Percentiles rank a stretch among this genome's conserved stretches.
These are phyloP conservation scores for Leptoclinus maculatus DNA, from an alignment of 2,797 vertebrate genomes.

Conservation along the genomic window DNA sequence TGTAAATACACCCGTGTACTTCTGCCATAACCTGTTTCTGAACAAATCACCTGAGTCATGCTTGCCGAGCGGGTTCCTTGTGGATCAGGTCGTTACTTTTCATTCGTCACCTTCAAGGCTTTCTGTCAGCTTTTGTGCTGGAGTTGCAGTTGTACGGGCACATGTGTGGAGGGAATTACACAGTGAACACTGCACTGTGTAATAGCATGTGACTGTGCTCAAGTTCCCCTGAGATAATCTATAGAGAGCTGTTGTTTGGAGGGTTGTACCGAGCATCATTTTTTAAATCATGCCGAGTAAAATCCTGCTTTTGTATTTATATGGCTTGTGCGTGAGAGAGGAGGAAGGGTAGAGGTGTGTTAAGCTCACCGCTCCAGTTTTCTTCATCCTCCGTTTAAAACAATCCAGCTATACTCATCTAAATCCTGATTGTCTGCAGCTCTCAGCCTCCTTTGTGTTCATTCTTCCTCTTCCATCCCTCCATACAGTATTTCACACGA, in stretches of 20 bases:
- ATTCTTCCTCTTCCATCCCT: not conserved
- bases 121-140: not conserved
- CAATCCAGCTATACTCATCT: constrained; percentile 2
- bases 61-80: constrained; percentile 6
- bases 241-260: not conserved
- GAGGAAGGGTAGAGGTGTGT: not conserved
- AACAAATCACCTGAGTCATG: not conserved
- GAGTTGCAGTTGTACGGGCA: not conserved
- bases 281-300: not conserved
- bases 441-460: constrained; percentile 6
- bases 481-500: not conserved
- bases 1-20: not conserved
- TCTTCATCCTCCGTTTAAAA: not conserved
- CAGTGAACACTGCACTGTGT: not conserved
- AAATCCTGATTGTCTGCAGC: constrained; percentile 47
- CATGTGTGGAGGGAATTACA: constrained; percentile 1
- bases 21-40: not conserved
- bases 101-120: constrained; percentile 7
- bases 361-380: constrained; percentile 4
- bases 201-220: constrained; percentile 14
- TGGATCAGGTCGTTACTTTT: not conserved
- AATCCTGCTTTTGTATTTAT: constrained; percentile 18
- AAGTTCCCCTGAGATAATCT: constrained; percentile 9
- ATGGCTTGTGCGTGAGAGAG: constrained; percentile 12
- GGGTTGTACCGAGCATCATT: not conserved